Conservation (phyloP, 2,113 vertebrate genomes). For the Cephalopterus ornatus region DNA sequence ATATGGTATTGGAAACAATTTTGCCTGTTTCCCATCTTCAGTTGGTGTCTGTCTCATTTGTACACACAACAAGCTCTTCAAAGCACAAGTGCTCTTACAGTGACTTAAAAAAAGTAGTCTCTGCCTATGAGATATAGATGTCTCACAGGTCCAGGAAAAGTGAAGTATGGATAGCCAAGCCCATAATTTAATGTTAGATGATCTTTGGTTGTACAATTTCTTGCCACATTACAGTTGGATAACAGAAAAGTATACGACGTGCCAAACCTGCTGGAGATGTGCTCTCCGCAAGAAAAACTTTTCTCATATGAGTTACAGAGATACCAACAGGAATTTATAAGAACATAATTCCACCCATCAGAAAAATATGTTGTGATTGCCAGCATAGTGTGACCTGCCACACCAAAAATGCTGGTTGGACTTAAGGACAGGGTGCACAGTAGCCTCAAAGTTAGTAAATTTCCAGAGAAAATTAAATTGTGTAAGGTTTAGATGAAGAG, state of each 20-base stretch:
- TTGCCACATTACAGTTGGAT: neutral
- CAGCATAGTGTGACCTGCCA: neutral
- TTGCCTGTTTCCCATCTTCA: neutral
- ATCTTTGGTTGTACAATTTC: neutral
- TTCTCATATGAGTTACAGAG: neutral
- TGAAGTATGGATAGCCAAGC: neutral
- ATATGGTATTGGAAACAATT: neutral
- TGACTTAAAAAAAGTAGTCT: neutral
- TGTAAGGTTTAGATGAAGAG: constrained; percentile 17
- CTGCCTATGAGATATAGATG: neutral
- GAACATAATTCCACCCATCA: neutral
- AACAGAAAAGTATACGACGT: neutral
- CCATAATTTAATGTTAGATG: neutral
- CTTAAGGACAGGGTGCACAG: neutral
- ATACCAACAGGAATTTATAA: neutral
- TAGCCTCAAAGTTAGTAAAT: constrained; percentile 21
- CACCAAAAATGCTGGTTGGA: neutral
- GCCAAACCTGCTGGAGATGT: neutral
- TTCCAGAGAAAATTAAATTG: constrained; percentile 32
- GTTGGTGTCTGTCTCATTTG: neutral
- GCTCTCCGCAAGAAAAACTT: neutral
- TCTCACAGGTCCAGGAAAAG: neutral
- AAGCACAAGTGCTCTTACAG: neutral
- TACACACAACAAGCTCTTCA: neutral
- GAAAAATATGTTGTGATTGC: neutral